Base-by-base conservation (phyloP, 2,888 invertebrate species). In the Ctenicera cuprea region DNA sequence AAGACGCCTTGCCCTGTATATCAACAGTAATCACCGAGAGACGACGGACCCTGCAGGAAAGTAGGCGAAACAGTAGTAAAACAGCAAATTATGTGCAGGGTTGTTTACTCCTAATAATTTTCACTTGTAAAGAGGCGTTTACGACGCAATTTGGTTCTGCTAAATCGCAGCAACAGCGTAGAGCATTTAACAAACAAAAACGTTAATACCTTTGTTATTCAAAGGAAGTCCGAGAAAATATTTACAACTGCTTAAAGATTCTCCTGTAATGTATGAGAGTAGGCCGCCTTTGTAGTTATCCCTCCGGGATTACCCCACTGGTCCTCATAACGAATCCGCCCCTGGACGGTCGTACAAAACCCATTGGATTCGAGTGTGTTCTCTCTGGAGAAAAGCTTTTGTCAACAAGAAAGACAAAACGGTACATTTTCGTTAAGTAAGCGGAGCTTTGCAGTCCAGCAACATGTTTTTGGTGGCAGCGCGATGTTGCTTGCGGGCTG, bases 401-500 rank as follows among this genome's bases (percentile, higher is more conserved):
- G 59, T 59, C 59, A 59, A 59, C 59, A 59, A 12, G 20, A 38
- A 59, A 59, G 59, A 59, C 59, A 59, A 59, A 59, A 59, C 41
- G 59, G 12, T 16, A 18, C 59, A 38, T 59, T 57, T 57, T 57
- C 57, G 33, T 37, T 37, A 38, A 45, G 45, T 45, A 45, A 16
- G 45, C 45, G 7, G 16, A 18, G 18, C 45, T 45, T 45, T 38
- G 30, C 38, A 38, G 38, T 22, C 8, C 14, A 12, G 26, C 0
- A 14, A 20, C 12, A 38, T 3, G 18, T n/a, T 38, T 59, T 59
- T 37, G 30, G 26, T 54, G 54, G n/a, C 54, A 38, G 59, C 59
- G 37, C 3, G 20, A n/a, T 16, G 57, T 33, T 14, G 57, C 14
- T 14, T 33, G 20, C 4, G 33, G 26, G 26, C 8, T 5, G 37